These are phyloP conservation scores for Orbicella faveolata DNA, from an alignment of 64 coral and sea anemone genomes.

Conservation along the genomic window DNA sequence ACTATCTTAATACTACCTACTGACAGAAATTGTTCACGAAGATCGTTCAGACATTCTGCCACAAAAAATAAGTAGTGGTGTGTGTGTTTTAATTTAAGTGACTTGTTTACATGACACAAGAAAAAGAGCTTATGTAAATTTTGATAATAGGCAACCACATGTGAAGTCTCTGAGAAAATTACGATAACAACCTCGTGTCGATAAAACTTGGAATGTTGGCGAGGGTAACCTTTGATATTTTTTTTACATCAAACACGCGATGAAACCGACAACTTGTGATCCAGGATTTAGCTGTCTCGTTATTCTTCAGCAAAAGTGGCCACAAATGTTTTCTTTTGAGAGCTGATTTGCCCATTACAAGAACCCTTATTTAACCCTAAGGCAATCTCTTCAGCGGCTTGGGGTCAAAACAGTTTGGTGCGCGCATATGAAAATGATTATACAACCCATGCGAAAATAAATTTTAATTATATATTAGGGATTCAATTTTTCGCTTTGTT, in stretches of 20 bases:
- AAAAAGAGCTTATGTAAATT: constrained; percentile 28
- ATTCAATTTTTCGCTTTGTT: background rate
- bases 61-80: background rate
- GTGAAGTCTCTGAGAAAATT: background rate
- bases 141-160: background rate
- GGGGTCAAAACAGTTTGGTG: background rate
- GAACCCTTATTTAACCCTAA: background rate
- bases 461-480: background rate
- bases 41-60: background rate
- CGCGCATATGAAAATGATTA: background rate
- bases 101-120: background rate
- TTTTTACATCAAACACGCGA: background rate
- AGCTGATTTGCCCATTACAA: background rate
- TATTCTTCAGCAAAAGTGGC: background rate
- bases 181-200: constrained; percentile 4
- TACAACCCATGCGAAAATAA: background rate
- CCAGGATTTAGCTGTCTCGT: background rate
- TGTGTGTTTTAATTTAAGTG: constrained; percentile 5
- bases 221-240: background rate
- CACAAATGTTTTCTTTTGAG: background rate
- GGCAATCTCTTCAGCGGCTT: background rate
- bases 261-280: background rate
- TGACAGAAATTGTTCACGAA: background rate
- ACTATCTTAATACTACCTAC: background rate
- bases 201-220: background rate